These are phyloP conservation scores for Danionella dracula DNA, from an alignment of 2,797 vertebrate genomes.

Conservation along the genomic window DNA sequence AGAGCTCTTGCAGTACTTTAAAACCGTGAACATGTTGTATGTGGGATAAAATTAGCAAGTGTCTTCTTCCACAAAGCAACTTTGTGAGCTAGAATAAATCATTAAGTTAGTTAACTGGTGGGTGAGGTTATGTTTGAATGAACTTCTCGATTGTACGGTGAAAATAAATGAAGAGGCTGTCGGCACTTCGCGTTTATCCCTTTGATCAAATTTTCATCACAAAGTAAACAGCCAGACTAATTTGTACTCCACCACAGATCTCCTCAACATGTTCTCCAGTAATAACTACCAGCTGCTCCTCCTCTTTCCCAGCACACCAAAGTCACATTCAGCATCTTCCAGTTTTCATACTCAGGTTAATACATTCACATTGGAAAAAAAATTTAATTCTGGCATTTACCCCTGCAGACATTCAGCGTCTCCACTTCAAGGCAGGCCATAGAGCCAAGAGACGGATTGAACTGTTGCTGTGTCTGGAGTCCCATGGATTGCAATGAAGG, in stretches of 20 bases:
- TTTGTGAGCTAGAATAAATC: not conserved
- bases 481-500: slow-evolving; percentile 64
- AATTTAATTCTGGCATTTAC: slow-evolving; percentile 48
- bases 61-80: not conserved
- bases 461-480: slow-evolving; percentile 65
- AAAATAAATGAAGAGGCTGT: not conserved
- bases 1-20: not conserved
- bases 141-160: not conserved
- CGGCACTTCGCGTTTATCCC: too few species aligned
- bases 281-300: slow-evolving; percentile 1
- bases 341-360: not conserved
- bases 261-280: not conserved
- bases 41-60: too few species aligned
- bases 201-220: too few species aligned
- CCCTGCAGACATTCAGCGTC: slow-evolving; percentile 67
- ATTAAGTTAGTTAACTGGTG: slow-evolving; percentile 6
- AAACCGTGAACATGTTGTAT: too few species aligned
- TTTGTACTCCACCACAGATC: not conserved
- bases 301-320: not conserved
- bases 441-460: slow-evolving; percentile 52
- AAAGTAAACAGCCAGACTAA: not conserved
- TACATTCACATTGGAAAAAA: not conserved
- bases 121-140: not conserved
- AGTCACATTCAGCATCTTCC: not conserved
- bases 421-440: slow-evolving; percentile 75